Evolutionary conservation across 1,140 invertebrate species (phyloP), one percentile per base, ranked within the genome.

Genomic region (Drosophila mojavensis): DNA sequence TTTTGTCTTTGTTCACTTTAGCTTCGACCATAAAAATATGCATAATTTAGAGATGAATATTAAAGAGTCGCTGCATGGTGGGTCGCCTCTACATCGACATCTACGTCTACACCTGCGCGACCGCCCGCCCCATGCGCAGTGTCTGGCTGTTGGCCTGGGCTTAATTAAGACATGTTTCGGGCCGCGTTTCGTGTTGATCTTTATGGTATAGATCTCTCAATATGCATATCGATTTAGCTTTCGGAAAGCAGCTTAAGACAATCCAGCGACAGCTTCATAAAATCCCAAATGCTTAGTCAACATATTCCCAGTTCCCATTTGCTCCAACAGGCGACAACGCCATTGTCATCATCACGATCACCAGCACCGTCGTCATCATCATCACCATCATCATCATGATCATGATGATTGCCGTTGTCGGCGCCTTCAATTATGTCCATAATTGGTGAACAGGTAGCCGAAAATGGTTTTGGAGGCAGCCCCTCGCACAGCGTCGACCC

Each of bases 351-450:
- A 58, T 26, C 55, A 36, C 48, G 26, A 41, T 36, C 30, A 30
- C 3, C 4, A 30, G 28, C 28, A 6, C 0, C 5, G 1, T 0
- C 5, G 28, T 30, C 2, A 30, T 30, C 2, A 58, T 15, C 20
- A 50, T 61, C 17, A 43, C 28, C n/a, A 10, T 33, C 5, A 33
- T 33, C 5, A 33, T 33, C 0, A 33, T 33, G 33, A 13, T 28
- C 15, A 33, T 30, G 24, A 17, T 59, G 13, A 28, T 63, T 39
- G 61, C 63, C 51, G 71, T 74, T 69, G 65, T 69, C 80, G 81
- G 83, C 83, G 84, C 79, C 79, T 88, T 89, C 83, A 89, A 86
- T 88, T 88, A 88, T 88, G 84, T 48, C 84, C 84, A 88, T 88
- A 88, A 88, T 88, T 88, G 83, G 84, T 75, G 76, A 88, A 88